These are phyloP conservation scores for Chrysaora quinquecirrha DNA, from an alignment of 30 jellyfish, hydroid and myxozoan genomes.

Conservation along the genomic window DNA sequence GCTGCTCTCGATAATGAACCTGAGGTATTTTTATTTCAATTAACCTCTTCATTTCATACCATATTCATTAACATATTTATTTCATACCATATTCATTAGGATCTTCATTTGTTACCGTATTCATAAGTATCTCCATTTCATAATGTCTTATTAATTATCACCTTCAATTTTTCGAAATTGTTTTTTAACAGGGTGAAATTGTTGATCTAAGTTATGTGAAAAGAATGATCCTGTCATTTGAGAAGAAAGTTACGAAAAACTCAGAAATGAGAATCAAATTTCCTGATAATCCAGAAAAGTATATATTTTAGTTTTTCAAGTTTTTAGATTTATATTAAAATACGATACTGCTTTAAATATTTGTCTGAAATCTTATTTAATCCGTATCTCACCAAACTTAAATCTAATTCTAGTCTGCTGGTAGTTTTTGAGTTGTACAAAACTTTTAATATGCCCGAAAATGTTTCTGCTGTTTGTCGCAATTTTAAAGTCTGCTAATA, in stretches of 20 bases:
- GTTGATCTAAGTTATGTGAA: constrained; percentile 82
- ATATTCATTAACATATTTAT: too few species aligned
- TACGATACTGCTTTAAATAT: not conserved
- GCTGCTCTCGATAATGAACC: constrained; percentile 84
- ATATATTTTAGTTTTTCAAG: constrained; percentile 26
- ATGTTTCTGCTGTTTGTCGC: too few species aligned
- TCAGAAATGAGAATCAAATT: constrained; percentile 94
- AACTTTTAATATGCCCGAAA: too few species aligned
- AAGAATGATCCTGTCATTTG: constrained; percentile 74
- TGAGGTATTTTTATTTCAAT: constrained; percentile 56
- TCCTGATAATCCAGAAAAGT: constrained; percentile 92
- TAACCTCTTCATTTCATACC: not conserved
- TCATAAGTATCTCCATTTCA: too few species aligned
- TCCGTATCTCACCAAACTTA: too few species aligned
- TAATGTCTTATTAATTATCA: not conserved
- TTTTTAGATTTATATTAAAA: too few species aligned
- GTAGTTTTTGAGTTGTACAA: too few species aligned
- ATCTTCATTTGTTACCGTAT: too few species aligned
- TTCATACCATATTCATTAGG: too few species aligned
- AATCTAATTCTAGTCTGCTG: too few species aligned
- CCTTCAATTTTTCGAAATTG: not conserved
- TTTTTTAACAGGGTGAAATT: constrained; percentile 70
- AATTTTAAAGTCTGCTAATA: too few species aligned
- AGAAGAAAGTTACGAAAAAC: constrained; percentile 90
- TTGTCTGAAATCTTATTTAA: too few species aligned